Evolutionary conservation across 2,113 vertebrate species (phyloP).

Genomic region (Daphoenositta chrysoptera): DNA sequence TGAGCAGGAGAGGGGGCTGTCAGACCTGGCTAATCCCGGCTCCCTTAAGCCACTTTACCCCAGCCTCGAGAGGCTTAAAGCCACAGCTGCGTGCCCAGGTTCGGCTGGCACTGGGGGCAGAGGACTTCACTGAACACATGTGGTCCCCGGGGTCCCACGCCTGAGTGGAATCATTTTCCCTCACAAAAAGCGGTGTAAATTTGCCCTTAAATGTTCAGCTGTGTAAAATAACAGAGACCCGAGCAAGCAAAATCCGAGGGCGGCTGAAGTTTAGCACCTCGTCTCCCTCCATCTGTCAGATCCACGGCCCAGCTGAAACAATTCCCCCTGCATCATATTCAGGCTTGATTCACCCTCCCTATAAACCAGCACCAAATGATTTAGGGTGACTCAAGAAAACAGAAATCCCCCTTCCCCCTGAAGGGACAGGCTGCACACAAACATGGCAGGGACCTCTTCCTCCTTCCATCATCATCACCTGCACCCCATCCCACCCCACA

Average conservation of each 20-base stretch:
- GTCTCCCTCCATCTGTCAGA: not conserved
- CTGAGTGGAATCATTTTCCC: rapidly evolving
- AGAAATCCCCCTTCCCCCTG: rapidly evolving
- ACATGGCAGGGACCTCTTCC: too few species aligned
- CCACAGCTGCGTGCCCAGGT: not conserved
- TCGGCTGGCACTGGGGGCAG: not conserved
- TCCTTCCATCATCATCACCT: not conserved
- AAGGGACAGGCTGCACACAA: not conserved
- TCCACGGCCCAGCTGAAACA: not conserved
- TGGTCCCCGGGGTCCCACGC: rapidly evolving
- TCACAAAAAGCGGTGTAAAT: not conserved
- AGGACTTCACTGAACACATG: rapidly evolving
- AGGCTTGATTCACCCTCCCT: not conserved
- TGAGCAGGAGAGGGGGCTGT: not conserved
- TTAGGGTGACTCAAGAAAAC: not conserved
- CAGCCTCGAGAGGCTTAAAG: not conserved
- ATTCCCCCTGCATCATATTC: not conserved
- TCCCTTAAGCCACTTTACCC: not conserved
- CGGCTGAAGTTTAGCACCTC: not conserved
- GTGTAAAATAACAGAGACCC: not conserved
- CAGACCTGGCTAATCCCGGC: constrained; percentile 28
- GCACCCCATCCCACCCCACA: not conserved
- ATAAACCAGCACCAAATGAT: not conserved
- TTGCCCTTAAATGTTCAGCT: not conserved
- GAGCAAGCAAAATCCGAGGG: not conserved